Base-by-base conservation (phyloP, 2,888 invertebrate genomes). In the Agrenia bidenticulata region DNA sequence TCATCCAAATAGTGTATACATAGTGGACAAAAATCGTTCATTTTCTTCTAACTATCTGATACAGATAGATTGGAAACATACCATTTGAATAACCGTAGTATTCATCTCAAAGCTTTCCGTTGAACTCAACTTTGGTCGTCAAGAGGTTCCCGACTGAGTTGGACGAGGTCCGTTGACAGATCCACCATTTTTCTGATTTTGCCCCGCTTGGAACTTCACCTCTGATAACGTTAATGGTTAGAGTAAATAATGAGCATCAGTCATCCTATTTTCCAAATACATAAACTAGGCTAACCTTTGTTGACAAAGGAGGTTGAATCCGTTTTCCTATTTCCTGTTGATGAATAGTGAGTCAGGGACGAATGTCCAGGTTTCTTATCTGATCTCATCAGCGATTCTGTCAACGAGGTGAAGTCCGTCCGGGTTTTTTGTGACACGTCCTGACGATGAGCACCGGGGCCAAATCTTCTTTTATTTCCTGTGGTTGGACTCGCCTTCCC, bases 371-470 rank as follows among this genome's bases (percentile, higher is more conserved):
- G 65, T 37, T 64, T 69, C n/a, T 69, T 64, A 32, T 66, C 66
- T n/a, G 73, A 71, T 49, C 66, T 32, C 66, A 72, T 70, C 21
- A 73, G 39, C 11, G 74, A 72, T 21, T 72, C 74, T 2, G 74
- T 72, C 42, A 72, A 57, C 4, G 74, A 74, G 5, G 72, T 70
- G 50, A 70, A 74, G 23, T 74, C 72, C 11, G 72, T 72, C 26
- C 74, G 63, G 17, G 69, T 69, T 32, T 68, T 74, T 51, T 70
- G 72, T n/a, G 74, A 74, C 26, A 63, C 67, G 41, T 70, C 72
- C 56, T 67, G 70, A 62, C 61, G 64, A 26, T 49, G 59, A 32
- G 57, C 27, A 15, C 23, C 23, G 51, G 70, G 61, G 21, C 72
- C 72, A 64, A 73, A 73, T 55, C 69, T 58, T 21, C 74, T 45